Base-by-base conservation (phyloP, 2,113 vertebrate species). In the Lethenteron reissneri region DNA sequence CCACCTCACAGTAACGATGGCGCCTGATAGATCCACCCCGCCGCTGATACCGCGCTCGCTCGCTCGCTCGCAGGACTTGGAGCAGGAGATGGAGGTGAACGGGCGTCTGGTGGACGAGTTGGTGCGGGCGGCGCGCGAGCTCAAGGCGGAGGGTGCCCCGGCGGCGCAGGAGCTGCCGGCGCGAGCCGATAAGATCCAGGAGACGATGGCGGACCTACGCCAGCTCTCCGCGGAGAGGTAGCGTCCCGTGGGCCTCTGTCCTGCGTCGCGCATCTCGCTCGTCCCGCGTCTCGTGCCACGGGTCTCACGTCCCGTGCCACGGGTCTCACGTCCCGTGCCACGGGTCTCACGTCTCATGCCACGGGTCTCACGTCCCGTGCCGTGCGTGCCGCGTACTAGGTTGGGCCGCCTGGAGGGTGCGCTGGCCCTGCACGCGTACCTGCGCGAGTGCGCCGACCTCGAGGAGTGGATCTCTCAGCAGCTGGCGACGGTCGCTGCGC, bases 351-450 rank as follows among this genome's bases (percentile, higher is more conserved):
- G 58, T 14, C 15, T 10, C 57, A 4, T 4, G 17, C 21, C 21
- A n/a, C 14, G 60, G 59, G 58, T 10, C 12, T 59, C 12, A 71
- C 10, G 59, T 12, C 17, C 8, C 8, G 59, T 57, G 64, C 56
- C 64, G 9, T n/a, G 9, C 21, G 71, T 17, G 74, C n/a, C 56
- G 57, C 13, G 17, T 57, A 9, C 70, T 76, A 79, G 78, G 74
- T 21, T 73, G 14, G 74, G 75, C 71, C 75, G 71, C 73, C 80
- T 95, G 4, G 76, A 81, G 71, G 84, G 87, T 71, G 81, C 81
- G 56, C 80, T 89, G 73, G 75, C 74, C 12, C 78, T 89, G 21
- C 85, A 90, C 19, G 84, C 89, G 74, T 89, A 86, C 77, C 76
- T 76, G 59, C 78, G 79, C 17, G 87, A 92, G 75, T 81, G 82